A percentile compares a stretch with the other conserved stretches of the same genome.
Conservation (phyloP, 2,888 invertebrate genomes). For the Phaedon cochleariae region DNA sequence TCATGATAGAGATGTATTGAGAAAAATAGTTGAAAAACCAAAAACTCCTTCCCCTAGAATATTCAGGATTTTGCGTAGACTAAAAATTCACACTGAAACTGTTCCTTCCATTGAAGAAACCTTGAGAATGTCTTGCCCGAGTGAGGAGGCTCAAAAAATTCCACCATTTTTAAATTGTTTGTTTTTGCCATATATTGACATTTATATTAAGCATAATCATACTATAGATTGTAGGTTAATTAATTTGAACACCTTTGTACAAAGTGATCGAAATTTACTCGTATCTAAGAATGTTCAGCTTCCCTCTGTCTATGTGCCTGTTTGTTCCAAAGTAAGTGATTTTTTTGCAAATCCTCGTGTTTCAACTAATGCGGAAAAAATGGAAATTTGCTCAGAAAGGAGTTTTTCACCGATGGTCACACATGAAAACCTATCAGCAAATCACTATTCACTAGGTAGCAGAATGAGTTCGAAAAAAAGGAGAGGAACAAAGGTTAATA, state of each 20-base stretch:
- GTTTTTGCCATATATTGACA: slow-evolving; percentile 50
- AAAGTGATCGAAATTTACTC: slow-evolving; percentile 41
- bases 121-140: slow-evolving; percentile 26
- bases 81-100: slow-evolving; percentile 42
- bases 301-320: slow-evolving; percentile 43
- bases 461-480: slow-evolving; percentile 35
- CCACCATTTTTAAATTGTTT: background rate
- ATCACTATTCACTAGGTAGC: slow-evolving; percentile 32
- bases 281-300: slow-evolving; percentile 17
- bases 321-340: slow-evolving; percentile 28
- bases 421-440: slow-evolving; percentile 25
- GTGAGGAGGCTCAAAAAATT: slow-evolving; percentile 3
- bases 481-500: slow-evolving; percentile 44
- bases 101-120: slow-evolving; percentile 37
- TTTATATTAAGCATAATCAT: slow-evolving; percentile 50
- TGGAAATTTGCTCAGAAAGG: background rate
- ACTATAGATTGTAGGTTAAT: slow-evolving; percentile 40
- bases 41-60: slow-evolving; percentile 34
- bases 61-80: slow-evolving; percentile 40
- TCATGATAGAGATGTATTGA: slow-evolving; percentile 25
- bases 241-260: slow-evolving; percentile 38
- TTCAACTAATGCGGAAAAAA: background rate
- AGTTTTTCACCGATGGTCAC: too few species aligned
- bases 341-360: background rate
- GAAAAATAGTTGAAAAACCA: slow-evolving; percentile 19